Evolutionary conservation across 2,797 vertebrate species (phyloP).

Genomic region (Chrosomus eos): DNA sequence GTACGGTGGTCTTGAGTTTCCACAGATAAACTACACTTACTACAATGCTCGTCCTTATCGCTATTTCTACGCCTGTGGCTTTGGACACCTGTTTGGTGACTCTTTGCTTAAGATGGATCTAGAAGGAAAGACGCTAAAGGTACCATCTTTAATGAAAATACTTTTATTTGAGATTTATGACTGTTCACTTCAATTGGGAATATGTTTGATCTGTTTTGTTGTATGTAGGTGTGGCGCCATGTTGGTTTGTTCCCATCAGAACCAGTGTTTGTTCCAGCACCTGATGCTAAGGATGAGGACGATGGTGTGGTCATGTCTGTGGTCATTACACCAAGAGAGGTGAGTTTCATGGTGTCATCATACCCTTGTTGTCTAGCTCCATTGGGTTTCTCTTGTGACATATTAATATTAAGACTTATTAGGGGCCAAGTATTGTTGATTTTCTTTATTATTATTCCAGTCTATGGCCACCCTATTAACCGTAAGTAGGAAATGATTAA

Average conservation of each 20-base stretch:
- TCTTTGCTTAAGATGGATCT: slow-evolving; percentile 90
- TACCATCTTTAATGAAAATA: slow-evolving; percentile 53
- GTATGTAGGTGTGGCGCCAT: slow-evolving; percentile 85
- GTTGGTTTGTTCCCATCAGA: slow-evolving; percentile 91
- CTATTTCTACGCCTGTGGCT: slow-evolving; percentile 91
- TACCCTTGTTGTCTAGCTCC: not conserved
- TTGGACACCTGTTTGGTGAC: slow-evolving; percentile 84
- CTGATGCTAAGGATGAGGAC: slow-evolving; percentile 84
- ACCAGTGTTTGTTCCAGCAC: slow-evolving; percentile 90
- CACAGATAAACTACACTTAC: slow-evolving; percentile 87
- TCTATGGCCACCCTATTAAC: too few species aligned
- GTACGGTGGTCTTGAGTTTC: slow-evolving; percentile 89
- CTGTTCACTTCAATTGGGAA: not conserved
- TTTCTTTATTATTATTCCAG: too few species aligned
- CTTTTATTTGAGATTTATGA: too few species aligned
- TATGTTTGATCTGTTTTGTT: slow-evolving; percentile 36
- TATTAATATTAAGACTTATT: too few species aligned
- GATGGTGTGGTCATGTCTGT: slow-evolving; percentile 90
- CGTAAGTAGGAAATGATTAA: too few species aligned
- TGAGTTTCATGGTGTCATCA: slow-evolving; percentile 54
- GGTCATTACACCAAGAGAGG: slow-evolving; percentile 86
- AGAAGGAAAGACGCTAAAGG: slow-evolving; percentile 88
- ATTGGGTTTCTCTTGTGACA: not conserved
- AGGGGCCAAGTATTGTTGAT: too few species aligned
- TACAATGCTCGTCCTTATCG: slow-evolving; percentile 84